phyloP scores from a whole-genome alignment of 1,140 invertebrate species.

The Goniozus legneri region DNA sequence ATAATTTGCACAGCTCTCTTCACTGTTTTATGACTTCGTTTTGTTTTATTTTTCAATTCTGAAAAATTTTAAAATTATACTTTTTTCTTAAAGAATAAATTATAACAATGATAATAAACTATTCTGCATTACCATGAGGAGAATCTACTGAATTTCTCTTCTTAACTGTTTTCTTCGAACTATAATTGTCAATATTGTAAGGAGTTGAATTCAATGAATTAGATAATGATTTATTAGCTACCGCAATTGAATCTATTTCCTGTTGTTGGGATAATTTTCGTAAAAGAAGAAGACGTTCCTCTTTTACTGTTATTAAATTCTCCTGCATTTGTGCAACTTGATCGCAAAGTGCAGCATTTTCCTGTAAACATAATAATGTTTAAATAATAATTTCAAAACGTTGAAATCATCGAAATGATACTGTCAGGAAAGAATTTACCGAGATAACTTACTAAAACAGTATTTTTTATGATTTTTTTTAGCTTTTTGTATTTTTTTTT shows the following conservation, averaged over 20 bases:
- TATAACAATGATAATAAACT: conserved; percentile 1
- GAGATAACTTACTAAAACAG: conserved; percentile 54
- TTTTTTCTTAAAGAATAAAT: conserved; percentile 1
- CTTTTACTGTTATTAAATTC: conserved; percentile 69
- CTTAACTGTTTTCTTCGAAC: conserved; percentile 39
- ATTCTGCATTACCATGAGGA: conserved; percentile 14
- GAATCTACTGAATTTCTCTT: conserved; percentile 35
- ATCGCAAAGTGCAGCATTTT: conserved; percentile 79
- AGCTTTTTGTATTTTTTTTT: conserved; percentile 57
- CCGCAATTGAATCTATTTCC: conserved; percentile 50
- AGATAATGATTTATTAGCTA: conserved; percentile 32
- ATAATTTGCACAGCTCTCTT: conserved; percentile 59
- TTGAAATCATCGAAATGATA: background rate
- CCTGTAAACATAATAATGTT: conserved; percentile 52
- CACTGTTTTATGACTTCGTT: conserved; percentile 34
- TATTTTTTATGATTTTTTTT: conserved; percentile 54
- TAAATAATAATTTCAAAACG: background rate
- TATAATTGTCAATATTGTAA: conserved; percentile 28
- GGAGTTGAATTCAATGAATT: conserved; percentile 32
- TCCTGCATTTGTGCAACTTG: conserved; percentile 75
- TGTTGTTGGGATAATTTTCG: conserved; percentile 65
- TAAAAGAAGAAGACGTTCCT: conserved; percentile 72
- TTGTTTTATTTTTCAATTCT: conserved; percentile 40
- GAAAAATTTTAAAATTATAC: background rate
- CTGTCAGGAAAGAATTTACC: background rate